These are phyloP conservation scores for Dinomys branickii DNA, from an alignment of 2,113 vertebrate genomes.

Conservation along the genomic window DNA sequence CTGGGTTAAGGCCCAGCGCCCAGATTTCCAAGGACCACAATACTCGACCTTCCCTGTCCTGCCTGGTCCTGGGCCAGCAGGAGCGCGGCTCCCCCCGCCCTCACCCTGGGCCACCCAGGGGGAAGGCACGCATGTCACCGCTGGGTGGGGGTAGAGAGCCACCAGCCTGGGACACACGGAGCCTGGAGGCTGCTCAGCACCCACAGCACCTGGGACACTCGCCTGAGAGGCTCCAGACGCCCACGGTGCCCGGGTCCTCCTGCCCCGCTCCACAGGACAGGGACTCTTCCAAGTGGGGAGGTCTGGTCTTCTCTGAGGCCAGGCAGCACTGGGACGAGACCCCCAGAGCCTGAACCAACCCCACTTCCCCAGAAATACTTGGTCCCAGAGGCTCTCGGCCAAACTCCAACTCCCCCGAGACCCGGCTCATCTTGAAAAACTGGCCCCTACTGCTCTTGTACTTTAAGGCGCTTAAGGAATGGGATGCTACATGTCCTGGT, in stretches of 20 bases:
- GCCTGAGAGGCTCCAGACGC: no score
- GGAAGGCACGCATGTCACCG: background rate
- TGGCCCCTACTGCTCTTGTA: background rate
- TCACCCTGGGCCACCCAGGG: background rate
- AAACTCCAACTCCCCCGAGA: background rate
- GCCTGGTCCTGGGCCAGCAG: background rate
- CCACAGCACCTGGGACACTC: background rate
- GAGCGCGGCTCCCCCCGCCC: background rate
- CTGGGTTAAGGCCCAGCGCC: background rate
- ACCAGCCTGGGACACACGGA: no score
- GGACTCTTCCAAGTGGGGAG: background rate
- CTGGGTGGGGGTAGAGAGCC: background rate
- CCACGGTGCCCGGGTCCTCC: background rate
- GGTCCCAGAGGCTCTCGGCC: background rate
- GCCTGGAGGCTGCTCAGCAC: background rate
- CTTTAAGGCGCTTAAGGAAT: background rate
- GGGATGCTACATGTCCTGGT: no score
- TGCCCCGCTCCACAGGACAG: background rate
- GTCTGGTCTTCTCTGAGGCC: background rate
- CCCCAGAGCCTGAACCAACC: background rate
- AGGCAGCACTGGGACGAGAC: fast-evolving
- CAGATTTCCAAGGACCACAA: background rate
- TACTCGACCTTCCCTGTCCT: background rate
- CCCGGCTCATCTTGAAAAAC: conserved; percentile 1
- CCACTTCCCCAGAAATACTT: background rate